A percentile compares a stretch with the other conserved stretches of the same genome.
Evolutionary conservation across 1,140 invertebrate species (phyloP).

Genomic region (Drosophila chauvacae): DNA sequence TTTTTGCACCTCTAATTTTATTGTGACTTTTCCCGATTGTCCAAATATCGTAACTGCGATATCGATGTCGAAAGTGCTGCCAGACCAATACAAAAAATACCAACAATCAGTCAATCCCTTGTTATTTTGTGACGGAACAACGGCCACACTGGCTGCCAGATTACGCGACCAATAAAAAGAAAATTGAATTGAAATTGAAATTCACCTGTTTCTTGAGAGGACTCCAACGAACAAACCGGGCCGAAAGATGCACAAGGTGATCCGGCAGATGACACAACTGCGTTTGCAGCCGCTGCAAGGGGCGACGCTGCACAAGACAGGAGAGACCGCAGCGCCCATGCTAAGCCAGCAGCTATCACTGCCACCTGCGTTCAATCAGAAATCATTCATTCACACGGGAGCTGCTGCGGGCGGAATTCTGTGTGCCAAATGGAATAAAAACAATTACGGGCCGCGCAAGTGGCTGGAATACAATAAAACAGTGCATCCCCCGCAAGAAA

Average conservation of each 20-base stretch:
- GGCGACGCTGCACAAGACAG: constrained; percentile 15
- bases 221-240: constrained; percentile 7
- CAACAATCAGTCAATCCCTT: neutral
- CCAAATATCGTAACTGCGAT: no score
- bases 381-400: constrained; percentile 66
- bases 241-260: constrained; percentile 60
- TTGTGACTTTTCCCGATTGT: no score
- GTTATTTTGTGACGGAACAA: neutral
- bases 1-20: no score
- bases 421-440: constrained; percentile 74
- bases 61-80: no score
- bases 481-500: constrained; percentile 91
- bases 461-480: constrained; percentile 90
- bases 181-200: no score
- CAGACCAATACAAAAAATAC: neutral
- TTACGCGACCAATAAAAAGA: constrained; percentile 60
- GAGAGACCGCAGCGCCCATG: neutral
- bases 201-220: constrained; percentile 16
- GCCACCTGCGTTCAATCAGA: constrained; percentile 25
- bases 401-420: constrained; percentile 40
- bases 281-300: constrained; percentile 47
- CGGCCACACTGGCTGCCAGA: constrained; percentile 43
- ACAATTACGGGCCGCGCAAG: constrained; percentile 83
- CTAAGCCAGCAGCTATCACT: constrained; percentile 10
- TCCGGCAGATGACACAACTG: constrained; percentile 59